These are phyloP conservation scores for Corydoras maculifer DNA, from an alignment of 2,113 vertebrate genomes.

Conservation along the genomic window DNA sequence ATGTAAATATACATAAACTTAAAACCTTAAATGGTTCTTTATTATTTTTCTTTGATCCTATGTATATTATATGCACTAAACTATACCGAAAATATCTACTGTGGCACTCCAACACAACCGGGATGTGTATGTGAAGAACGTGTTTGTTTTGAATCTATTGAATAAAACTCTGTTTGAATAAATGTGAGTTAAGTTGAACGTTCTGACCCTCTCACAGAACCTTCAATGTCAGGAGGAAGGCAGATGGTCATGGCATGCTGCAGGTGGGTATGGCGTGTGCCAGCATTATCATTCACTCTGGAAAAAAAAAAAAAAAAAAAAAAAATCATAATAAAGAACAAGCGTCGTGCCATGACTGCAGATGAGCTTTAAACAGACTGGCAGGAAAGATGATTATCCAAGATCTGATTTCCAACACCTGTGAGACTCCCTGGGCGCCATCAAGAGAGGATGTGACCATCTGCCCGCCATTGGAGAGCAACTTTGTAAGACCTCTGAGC, in stretches of 20 bases:
- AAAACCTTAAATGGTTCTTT: too few species aligned
- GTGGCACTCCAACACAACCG: too few species aligned
- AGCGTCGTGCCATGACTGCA: neutral
- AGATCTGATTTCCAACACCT: neutral
- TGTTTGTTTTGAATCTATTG: too few species aligned
- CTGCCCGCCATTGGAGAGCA: neutral
- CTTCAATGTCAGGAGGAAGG: neutral
- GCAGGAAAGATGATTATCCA: neutral
- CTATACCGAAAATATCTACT: too few species aligned
- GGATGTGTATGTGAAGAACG: too few species aligned
- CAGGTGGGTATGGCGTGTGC: neutral
- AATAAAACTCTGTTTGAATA: too few species aligned
- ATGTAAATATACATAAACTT: too few species aligned
- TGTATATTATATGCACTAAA: too few species aligned
- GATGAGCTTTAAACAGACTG: neutral
- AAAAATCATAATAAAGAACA: neutral
- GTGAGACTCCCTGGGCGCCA: neutral
- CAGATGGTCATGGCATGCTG: neutral
- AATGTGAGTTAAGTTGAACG: too few species aligned
- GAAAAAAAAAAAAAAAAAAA: neutral
- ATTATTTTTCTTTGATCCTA: too few species aligned
- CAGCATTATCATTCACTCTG: neutral
- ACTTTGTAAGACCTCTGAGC: neutral
- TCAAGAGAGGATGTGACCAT: neutral
- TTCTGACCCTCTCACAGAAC: too few species aligned